Evolutionary conservation across 2,888 invertebrate species (phyloP).

Genomic region (Ormyrus nitidulus): DNA sequence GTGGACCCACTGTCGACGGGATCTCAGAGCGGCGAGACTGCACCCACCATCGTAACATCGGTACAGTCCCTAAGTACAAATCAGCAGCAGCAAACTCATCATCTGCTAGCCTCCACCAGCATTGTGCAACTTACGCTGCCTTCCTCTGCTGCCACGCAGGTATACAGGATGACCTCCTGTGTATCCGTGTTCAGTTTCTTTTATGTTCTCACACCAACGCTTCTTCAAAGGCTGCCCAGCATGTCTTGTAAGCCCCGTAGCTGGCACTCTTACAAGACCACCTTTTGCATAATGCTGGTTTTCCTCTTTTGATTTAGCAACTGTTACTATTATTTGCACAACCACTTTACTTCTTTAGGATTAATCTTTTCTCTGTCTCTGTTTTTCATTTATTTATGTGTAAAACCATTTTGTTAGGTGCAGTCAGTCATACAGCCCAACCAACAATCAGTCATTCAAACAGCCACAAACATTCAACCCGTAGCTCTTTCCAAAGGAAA

Average conservation of each 20-base stretch:
- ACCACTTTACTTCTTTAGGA: neutral
- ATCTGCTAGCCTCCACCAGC: constrained; percentile 81
- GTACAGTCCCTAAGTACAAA: constrained; percentile 76
- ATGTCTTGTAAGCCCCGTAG: neutral
- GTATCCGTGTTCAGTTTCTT: constrained; percentile 66
- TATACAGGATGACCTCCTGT: constrained; percentile 63
- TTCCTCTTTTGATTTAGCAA: constrained; percentile 44
- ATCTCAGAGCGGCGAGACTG: constrained; percentile 76
- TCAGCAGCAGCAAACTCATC: constrained; percentile 75
- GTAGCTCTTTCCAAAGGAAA: constrained; percentile 90
- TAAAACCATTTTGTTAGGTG: constrained; percentile 78
- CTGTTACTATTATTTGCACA: no score
- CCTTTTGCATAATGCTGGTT: constrained; percentile 73
- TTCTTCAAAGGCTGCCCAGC: neutral
- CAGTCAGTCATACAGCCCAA: constrained; percentile 97
- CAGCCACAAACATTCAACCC: constrained; percentile 89
- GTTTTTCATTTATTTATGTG: neutral
- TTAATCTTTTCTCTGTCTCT: constrained; percentile 1
- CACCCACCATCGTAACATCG: constrained; percentile 78
- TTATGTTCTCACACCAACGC: constrained; percentile 43
- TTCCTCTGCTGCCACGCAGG: constrained; percentile 71
- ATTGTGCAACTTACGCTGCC: constrained; percentile 92
- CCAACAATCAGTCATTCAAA: constrained; percentile 97
- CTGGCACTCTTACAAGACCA: neutral
- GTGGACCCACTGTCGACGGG: constrained; percentile 78